Conservation (phyloP, 2,113 vertebrate species). For the Pogonocichla stellata region DNA sequence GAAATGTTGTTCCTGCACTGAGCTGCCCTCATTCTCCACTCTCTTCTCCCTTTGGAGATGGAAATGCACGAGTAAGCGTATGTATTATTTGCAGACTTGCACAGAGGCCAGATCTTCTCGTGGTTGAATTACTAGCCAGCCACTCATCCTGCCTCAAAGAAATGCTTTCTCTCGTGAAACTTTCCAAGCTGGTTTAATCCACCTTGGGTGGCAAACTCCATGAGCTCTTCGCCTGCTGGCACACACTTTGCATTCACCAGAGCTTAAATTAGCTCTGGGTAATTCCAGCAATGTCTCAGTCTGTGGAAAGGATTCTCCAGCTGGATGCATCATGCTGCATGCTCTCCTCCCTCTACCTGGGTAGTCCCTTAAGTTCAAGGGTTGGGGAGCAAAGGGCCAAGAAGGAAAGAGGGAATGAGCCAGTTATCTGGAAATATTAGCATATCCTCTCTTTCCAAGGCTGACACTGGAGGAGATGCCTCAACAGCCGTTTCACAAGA, state of each 20-base stretch:
- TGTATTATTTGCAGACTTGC: constrained; percentile 55
- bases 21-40: constrained; percentile 39
- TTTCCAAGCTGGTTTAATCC: constrained; percentile 71
- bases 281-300: constrained; percentile 50
- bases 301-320: constrained; percentile 41
- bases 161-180: constrained; percentile 52
- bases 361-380: not conserved
- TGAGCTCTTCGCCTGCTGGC: constrained; percentile 51
- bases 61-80: constrained; percentile 16
- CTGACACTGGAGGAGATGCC: not conserved
- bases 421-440: not conserved
- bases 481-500: constrained; percentile 10
- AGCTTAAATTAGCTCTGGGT: constrained; percentile 62
- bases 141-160: constrained; percentile 47
- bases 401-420: not conserved
- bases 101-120: constrained; percentile 47
- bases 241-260: constrained; percentile 41
- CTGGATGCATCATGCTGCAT: not conserved
- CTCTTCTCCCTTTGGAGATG: constrained; percentile 32
- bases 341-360: not conserved
- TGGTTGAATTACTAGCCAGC: constrained; percentile 63
- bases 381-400: not conserved
- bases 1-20: constrained; percentile 4
- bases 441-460: not conserved
- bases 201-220: constrained; percentile 70